These are phyloP conservation scores for Aporophyla lueneburgensis DNA, from an alignment of 2,888 invertebrate genomes.

Conservation along the genomic window DNA sequence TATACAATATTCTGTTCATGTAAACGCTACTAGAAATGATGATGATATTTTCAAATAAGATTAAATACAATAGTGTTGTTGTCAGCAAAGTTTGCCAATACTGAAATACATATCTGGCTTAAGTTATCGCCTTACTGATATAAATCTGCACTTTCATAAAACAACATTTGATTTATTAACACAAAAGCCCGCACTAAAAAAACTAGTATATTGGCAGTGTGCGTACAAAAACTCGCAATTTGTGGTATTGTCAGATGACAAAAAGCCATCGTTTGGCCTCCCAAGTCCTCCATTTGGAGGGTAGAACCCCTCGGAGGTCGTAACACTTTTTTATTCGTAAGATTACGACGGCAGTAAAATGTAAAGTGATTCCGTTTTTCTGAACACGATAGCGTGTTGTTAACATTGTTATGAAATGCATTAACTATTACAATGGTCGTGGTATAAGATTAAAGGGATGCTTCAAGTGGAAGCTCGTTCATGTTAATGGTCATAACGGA, in stretches of 20 bases:
- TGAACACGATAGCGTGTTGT: slow-evolving; percentile 65
- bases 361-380: slow-evolving; percentile 80
- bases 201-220: slow-evolving; percentile 45
- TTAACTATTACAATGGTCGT: slow-evolving; percentile 27
- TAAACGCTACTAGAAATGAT: slow-evolving; percentile 11
- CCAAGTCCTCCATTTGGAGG: slow-evolving; percentile 71
- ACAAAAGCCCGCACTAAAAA: slow-evolving; percentile 42
- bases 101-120: slow-evolving; percentile 28
- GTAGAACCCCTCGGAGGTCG: slow-evolving; percentile 71
- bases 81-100: neutral
- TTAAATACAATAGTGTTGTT: neutral
- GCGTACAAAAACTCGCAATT: slow-evolving; percentile 74
- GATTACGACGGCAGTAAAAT: slow-evolving; percentile 82
- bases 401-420: slow-evolving; percentile 64
- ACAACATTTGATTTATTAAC: slow-evolving; percentile 50
- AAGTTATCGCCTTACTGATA: neutral
- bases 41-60: neutral
- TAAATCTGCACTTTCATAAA: slow-evolving; percentile 6
- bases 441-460: slow-evolving; percentile 19
- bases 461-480: slow-evolving; percentile 13
- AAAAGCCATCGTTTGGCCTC: slow-evolving; percentile 78
- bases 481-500: slow-evolving; percentile 8
- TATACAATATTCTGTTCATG: slow-evolving; percentile 7
- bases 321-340: slow-evolving; percentile 80
- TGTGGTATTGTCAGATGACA: slow-evolving; percentile 82